A percentile compares a stretch with the other conserved stretches of the same genome.
Conservation (phyloP, 2,888 invertebrate species). For the Stenotaenia linearis region DNA sequence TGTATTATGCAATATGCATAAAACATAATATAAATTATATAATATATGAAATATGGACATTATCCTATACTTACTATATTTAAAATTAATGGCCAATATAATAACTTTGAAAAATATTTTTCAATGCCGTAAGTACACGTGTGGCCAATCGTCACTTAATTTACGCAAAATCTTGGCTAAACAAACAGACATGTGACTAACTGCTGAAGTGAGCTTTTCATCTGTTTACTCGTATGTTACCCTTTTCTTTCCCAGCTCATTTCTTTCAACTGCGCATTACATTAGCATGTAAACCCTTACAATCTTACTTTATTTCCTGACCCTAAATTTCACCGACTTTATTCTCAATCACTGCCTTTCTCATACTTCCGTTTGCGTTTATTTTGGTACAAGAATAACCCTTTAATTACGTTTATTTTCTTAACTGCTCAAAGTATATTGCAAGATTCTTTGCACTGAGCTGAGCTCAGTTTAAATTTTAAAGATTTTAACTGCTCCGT, state of each 20-base stretch:
- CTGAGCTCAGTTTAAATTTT: background rate
- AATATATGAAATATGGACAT: no score
- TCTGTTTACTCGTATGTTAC: background rate
- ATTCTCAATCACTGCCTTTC: background rate
- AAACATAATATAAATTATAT: no score
- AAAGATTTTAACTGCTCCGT: background rate
- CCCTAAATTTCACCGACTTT: background rate
- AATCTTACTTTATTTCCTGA: background rate
- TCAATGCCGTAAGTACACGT: no score
- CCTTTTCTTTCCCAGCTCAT: background rate
- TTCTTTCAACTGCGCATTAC: background rate
- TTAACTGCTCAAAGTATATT: background rate
- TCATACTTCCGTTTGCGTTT: background rate
- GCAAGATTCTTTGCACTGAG: background rate
- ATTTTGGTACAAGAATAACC: conserved; percentile 13
- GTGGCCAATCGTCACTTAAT: background rate
- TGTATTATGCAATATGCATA: no score
- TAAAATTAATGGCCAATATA: no score
- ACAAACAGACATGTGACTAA: background rate
- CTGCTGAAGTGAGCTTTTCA: background rate
- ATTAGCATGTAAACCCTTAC: background rate
- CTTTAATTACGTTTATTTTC: conserved; percentile 22
- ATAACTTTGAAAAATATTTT: no score
- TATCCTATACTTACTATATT: no score
- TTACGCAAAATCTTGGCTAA: background rate